These are phyloP conservation scores for Labia minor DNA, from an alignment of 2,888 invertebrate species.

Conservation along the genomic window DNA sequence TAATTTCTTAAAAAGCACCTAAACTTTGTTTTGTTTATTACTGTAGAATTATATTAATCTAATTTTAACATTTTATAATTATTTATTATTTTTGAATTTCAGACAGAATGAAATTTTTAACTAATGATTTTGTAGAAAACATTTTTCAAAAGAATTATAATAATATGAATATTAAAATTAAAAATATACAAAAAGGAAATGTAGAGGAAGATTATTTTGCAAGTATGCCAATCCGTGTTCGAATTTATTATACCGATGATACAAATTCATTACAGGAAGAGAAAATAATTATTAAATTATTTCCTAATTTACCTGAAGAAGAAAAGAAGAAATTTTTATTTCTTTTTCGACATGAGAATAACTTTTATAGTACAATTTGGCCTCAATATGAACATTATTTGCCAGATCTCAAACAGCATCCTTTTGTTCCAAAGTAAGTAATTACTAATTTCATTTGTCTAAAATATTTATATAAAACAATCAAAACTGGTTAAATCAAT, in stretches of 20 bases:
- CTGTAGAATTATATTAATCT: too few relatives aligned
- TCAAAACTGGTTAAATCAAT: too few relatives aligned
- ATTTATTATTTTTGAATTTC: too few relatives aligned
- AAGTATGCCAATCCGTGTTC: not conserved
- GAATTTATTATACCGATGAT: not conserved
- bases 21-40: too few relatives aligned
- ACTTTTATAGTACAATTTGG: not conserved
- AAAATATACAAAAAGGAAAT: not conserved
- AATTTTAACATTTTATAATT: too few relatives aligned
- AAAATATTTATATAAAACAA: too few relatives aligned
- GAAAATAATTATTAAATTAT: not conserved
- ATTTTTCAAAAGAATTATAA: not conserved
- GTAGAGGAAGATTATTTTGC: not conserved
- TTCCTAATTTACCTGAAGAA: not conserved
- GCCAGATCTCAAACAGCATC: not conserved
- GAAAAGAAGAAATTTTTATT: not conserved
- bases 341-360: not conserved
- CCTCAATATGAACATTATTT: not conserved
- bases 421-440: slow-evolving; percentile 5
- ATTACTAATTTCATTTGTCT: too few relatives aligned
- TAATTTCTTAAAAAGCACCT: too few relatives aligned
- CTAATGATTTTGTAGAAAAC: not conserved
- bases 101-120: too few relatives aligned
- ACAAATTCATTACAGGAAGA: not conserved
- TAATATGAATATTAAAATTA: not conserved